phyloP scores from a whole-genome alignment of 2,113 vertebrate genomes.

The rabbit (Oryctolagus cuniculus) region mOryCun1.1 NC_091440.1:125259501-125260000 shows the following conservation, averaged over 20 bases:
- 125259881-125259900: constrained; percentile 50
- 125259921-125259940: neutral
- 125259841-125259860: constrained; percentile 34
- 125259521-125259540: neutral
- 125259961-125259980: constrained; percentile 8
- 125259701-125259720: neutral
- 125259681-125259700: constrained; percentile 4
- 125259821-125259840: neutral
- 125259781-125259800: neutral
- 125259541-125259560: neutral
- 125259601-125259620: neutral
- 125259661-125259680: neutral
- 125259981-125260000: constrained; percentile 1
- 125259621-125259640: neutral
- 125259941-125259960: neutral
- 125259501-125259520: neutral
- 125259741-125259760: neutral
- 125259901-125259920: constrained; percentile 33
- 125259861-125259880: constrained; percentile 57
- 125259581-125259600: neutral
- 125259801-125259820: neutral
- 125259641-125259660: neutral
- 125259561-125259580: neutral
- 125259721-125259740: neutral
- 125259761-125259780: constrained; percentile 2